phyloP scores from a whole-genome alignment of 2,888 invertebrate genomes.

The Seladonia tumulorum region DNA sequence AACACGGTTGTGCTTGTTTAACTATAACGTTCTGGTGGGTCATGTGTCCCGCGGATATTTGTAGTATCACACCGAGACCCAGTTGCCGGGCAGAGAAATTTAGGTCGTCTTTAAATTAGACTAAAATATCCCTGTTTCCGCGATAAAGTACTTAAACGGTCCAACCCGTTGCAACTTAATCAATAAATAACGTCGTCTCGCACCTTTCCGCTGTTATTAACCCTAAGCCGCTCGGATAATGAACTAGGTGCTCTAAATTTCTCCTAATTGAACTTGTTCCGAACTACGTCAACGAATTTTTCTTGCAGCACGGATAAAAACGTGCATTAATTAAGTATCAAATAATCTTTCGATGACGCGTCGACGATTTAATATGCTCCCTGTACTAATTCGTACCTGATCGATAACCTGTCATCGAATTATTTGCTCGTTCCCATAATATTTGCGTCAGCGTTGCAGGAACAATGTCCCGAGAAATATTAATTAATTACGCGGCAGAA shows the following conservation, averaged over 20 bases:
- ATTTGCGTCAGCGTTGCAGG: not conserved
- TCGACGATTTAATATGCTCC: not conserved
- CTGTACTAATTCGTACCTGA: not conserved
- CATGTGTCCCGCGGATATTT: constrained; percentile 46
- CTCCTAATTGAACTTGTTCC: not conserved
- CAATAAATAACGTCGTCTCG: constrained; percentile 16
- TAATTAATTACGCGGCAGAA: not conserved
- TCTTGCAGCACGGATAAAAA: not conserved
- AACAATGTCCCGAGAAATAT: not conserved
- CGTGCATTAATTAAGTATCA: not conserved
- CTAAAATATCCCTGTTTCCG: constrained; percentile 37
- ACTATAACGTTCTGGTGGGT: constrained; percentile 16
- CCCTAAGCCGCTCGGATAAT: not conserved
- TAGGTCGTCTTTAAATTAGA: constrained; percentile 50
- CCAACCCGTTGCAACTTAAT: constrained; percentile 19
- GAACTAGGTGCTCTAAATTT: not conserved
- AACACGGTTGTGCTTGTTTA: not conserved
- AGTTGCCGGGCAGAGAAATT: constrained; percentile 35
- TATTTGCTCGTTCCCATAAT: not conserved
- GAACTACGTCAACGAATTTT: not conserved
- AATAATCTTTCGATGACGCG: not conserved
- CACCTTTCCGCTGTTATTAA: not conserved
- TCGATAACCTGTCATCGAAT: not conserved
- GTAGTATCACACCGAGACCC: constrained; percentile 20
- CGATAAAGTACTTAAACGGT: constrained; percentile 31